These are phyloP conservation scores for Alectoris magna DNA, from an alignment of 2,797 vertebrate species.

Conservation along the genomic window DNA sequence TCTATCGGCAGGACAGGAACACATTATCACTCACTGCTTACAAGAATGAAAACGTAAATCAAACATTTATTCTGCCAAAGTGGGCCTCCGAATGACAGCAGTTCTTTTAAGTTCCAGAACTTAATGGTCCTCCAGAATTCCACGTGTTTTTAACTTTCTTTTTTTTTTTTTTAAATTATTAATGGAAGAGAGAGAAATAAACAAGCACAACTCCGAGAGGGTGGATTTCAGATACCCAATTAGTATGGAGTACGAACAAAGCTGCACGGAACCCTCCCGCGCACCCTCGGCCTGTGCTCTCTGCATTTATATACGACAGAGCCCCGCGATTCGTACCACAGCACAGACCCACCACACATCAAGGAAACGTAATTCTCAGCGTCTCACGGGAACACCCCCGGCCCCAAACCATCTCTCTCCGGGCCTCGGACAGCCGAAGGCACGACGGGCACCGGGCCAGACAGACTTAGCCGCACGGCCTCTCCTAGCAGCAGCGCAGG, in stretches of 20 bases:
- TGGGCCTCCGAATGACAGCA: accelerated
- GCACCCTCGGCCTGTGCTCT: too few species aligned
- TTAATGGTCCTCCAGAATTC: background rate
- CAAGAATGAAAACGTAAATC: background rate
- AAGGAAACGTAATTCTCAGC: too few species aligned
- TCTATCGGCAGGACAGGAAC: background rate
- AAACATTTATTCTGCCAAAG: background rate
- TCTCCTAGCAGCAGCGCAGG: too few species aligned
- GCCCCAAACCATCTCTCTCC: too few species aligned
- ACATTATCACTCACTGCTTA: background rate
- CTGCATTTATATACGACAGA: too few species aligned
- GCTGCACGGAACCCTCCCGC: background rate
- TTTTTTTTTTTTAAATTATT: background rate
- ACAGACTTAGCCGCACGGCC: background rate
- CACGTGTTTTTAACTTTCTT: accelerated
- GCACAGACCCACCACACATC: too few species aligned
- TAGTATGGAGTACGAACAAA: background rate
- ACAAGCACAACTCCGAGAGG: background rate
- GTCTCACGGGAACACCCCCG: too few species aligned
- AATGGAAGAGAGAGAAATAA: accelerated
- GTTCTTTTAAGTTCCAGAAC: background rate
- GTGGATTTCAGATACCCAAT: background rate
- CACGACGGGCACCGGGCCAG: background rate
- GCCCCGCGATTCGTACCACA: too few species aligned
- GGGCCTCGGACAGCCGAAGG: too few species aligned